Percentiles rank a stretch among this genome's conserved stretches.
Conservation (phyloP, 2,113 vertebrate species). For the Cephalopholis sonnerati region DNA sequence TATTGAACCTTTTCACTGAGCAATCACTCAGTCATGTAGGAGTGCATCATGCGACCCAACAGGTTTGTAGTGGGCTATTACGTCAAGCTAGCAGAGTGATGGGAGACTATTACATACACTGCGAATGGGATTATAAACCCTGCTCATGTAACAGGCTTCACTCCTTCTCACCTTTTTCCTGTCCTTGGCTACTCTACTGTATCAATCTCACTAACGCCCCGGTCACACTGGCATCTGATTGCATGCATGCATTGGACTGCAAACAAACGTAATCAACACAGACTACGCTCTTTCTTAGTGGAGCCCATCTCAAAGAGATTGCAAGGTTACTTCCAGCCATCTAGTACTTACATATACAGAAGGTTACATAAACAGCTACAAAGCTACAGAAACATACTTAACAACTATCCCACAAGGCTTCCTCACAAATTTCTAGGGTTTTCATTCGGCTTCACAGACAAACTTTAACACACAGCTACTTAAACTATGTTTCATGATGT, state of each 20-base stretch:
- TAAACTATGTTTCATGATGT: background rate
- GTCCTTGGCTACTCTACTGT: slow-evolving; percentile 24
- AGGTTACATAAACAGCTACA: background rate
- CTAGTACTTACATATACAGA: background rate
- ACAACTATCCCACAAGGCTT: background rate
- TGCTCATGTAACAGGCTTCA: slow-evolving; percentile 28
- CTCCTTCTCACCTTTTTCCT: slow-evolving; percentile 10
- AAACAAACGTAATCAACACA: slow-evolving; percentile 23
- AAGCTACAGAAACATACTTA: background rate
- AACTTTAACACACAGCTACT: background rate
- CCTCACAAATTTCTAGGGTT: background rate
- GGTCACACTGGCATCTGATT: slow-evolving; percentile 3
- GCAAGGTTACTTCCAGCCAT: background rate
- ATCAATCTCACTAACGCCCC: slow-evolving; percentile 11
- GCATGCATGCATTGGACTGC: slow-evolving; percentile 27
- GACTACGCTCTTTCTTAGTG: slow-evolving; percentile 18
- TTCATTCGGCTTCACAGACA: background rate
- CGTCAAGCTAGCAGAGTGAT: background rate
- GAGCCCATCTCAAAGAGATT: background rate
- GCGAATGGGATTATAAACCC: slow-evolving; percentile 24
- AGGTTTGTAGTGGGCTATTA: background rate
- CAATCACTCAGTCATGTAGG: background rate
- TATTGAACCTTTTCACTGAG: slow-evolving; percentile 12
- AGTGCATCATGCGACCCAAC: background rate
- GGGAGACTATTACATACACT: slow-evolving; percentile 5